Percentiles rank a stretch among this genome's conserved stretches.
Conservation (phyloP, 64 coral and sea anemone species). For the Pocillopora verrucosa region DNA sequence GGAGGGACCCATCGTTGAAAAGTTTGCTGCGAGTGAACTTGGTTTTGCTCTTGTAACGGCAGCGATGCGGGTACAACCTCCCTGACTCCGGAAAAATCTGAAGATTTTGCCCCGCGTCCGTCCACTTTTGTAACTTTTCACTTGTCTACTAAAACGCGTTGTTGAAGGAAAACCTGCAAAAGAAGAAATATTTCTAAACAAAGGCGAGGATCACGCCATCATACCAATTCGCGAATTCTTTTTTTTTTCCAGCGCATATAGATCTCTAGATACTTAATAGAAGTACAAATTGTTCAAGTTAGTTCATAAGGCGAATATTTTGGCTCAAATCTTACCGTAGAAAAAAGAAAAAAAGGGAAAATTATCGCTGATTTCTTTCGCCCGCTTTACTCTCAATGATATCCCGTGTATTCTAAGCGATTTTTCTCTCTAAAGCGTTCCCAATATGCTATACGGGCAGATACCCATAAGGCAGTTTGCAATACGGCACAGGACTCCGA, state of each 20-base stretch:
- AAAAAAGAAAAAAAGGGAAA: constrained; percentile 10
- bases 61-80: constrained; percentile 75
- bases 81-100: constrained; percentile 91
- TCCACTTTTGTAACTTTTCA: constrained; percentile 97
- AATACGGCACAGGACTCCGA: background rate
- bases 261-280: background rate
- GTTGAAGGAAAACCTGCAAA: constrained; percentile 46
- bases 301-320: background rate
- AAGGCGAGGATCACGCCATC: constrained; percentile 47
- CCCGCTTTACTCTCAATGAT: constrained; percentile 21
- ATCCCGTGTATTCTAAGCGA: background rate
- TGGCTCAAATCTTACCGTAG: background rate
- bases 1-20: constrained; percentile 89
- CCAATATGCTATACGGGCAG: background rate
- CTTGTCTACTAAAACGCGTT: constrained; percentile 36
- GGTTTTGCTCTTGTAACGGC: constrained; percentile 74
- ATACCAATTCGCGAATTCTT: background rate
- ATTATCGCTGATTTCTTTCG: background rate
- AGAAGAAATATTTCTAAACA: constrained; percentile 21
- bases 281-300: background rate
- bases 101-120: constrained; percentile 94
- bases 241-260: background rate
- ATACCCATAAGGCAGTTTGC: constrained; percentile 5
- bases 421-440: background rate
- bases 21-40: constrained; percentile 55